phyloP scores from a whole-genome alignment of 2,797 vertebrate genomes.

The Danionella dracula region DNA sequence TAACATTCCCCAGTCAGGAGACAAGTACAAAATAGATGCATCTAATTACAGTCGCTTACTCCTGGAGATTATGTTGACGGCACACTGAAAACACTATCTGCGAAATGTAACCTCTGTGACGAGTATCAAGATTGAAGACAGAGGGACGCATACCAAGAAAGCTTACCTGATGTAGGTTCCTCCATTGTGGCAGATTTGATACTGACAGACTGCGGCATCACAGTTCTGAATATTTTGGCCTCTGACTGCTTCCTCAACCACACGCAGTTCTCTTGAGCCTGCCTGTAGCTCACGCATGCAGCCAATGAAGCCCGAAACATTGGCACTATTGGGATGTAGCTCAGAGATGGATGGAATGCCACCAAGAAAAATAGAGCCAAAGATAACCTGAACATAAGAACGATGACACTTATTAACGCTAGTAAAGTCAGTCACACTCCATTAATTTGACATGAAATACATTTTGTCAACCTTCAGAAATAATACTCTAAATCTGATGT shows the following conservation, averaged over 20 bases:
- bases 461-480: too few relatives aligned
- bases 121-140: too few relatives aligned
- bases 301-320: conserved; percentile 67
- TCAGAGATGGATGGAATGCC: conserved; percentile 66
- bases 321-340: conserved; percentile 50
- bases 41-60: neutral
- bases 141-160: neutral
- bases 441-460: too few relatives aligned
- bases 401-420: too few relatives aligned
- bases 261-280: conserved; percentile 72
- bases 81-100: neutral
- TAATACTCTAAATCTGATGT: too few relatives aligned
- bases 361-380: conserved; percentile 79
- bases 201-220: conserved; percentile 69
- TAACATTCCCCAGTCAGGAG: neutral
- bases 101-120: too few relatives aligned
- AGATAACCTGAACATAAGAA: conserved; percentile 58
- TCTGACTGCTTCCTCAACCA: conserved; percentile 66
- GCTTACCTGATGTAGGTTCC: conserved; percentile 78
- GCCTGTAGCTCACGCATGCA: conserved; percentile 79
- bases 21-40: neutral
- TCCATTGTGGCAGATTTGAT: conserved; percentile 74
- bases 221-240: conserved; percentile 81
- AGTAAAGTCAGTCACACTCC: too few relatives aligned
- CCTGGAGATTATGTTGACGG: neutral